These are phyloP conservation scores for Salpingus planirostris DNA, from an alignment of 2,888 invertebrate genomes.

Conservation along the genomic window DNA sequence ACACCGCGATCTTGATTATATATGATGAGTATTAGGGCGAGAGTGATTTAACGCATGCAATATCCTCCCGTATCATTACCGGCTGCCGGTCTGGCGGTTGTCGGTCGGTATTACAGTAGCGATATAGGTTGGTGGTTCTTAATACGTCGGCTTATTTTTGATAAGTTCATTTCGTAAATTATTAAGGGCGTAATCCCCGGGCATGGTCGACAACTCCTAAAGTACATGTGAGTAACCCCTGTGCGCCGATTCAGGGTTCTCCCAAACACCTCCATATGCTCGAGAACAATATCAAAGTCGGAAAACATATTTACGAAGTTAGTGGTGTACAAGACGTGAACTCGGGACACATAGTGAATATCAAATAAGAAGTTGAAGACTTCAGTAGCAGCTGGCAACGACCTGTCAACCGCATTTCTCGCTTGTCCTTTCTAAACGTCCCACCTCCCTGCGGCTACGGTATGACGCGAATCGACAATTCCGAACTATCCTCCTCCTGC, in stretches of 20 bases:
- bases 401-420: constrained; percentile 38
- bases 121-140: too few relatives aligned
- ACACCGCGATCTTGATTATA: background rate
- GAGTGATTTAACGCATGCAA: constrained; percentile 10
- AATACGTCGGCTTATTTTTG: constrained; percentile 11
- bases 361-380: constrained; percentile 39
- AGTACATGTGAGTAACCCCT: constrained; percentile 10
- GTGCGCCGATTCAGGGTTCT: constrained; percentile 7
- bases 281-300: constrained; percentile 29
- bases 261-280: constrained; percentile 18
- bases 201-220: constrained; percentile 2
- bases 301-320: constrained; percentile 33
- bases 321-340: constrained; percentile 31
- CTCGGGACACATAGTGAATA: constrained; percentile 36
- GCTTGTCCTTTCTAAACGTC: constrained; percentile 26
- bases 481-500: constrained; percentile 20
- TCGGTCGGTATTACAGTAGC: too few relatives aligned
- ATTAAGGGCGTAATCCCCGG: constrained; percentile 9
- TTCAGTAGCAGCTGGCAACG: constrained; percentile 37
- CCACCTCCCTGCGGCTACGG: constrained; percentile 18
- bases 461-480: constrained; percentile 26
- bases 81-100: constrained; percentile 6
- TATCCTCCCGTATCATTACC: constrained; percentile 11
- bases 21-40: constrained; percentile 8
- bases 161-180: constrained; percentile 13